Evolutionary conservation across 2,113 vertebrate species (phyloP).

Genomic region (Calidris pugnax): DNA sequence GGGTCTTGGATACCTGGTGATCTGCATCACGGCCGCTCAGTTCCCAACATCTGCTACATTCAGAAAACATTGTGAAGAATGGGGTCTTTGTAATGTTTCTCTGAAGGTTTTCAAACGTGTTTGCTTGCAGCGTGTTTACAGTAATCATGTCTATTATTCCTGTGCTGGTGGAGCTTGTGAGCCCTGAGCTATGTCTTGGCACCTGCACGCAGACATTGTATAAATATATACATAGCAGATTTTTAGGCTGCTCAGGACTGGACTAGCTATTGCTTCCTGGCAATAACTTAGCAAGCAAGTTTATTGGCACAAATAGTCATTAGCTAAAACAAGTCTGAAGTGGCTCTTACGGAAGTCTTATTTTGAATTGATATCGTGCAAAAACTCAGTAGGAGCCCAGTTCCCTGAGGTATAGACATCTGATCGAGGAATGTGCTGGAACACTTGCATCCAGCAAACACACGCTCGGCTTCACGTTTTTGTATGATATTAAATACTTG

Average conservation of each 20-base stretch:
- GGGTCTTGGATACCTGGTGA: not conserved
- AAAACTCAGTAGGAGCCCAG: not conserved
- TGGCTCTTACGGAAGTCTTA: not conserved
- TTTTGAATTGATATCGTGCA: not conserved
- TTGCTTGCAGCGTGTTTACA: not conserved
- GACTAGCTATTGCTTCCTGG: not conserved
- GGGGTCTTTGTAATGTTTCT: not conserved
- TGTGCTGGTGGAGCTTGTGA: not conserved
- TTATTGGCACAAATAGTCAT: not conserved
- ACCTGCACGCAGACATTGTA: not conserved
- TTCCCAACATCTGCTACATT: not conserved
- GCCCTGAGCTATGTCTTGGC: not conserved
- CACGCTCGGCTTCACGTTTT: not conserved
- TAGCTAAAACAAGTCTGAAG: not conserved
- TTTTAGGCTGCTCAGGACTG: not conserved
- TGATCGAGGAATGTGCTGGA: slow-evolving; percentile 12
- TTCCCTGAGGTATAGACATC: not conserved
- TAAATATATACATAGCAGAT: not conserved
- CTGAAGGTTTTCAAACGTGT: not conserved
- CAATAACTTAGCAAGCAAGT: not conserved
- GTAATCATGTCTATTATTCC: not conserved
- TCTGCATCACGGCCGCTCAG: not conserved
- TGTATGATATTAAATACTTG: not conserved
- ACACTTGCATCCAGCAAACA: not conserved
- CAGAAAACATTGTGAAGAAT: not conserved